phyloP scores from a whole-genome alignment of 2,797 vertebrate species.

The Semotilus atromaculatus region DNA sequence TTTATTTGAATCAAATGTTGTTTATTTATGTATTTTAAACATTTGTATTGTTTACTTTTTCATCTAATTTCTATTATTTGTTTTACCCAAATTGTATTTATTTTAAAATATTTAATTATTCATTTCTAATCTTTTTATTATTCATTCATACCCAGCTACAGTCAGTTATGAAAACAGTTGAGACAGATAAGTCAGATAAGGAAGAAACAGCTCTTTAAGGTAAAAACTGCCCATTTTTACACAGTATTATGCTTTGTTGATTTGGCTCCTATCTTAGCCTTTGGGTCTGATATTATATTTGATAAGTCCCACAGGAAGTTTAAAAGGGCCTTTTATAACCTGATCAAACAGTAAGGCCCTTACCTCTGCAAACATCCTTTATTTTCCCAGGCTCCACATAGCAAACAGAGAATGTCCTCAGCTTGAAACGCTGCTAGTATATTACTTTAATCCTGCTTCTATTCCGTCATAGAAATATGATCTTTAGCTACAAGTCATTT shows the following conservation, averaged over 20 bases:
- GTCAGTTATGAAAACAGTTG: too few relatives aligned
- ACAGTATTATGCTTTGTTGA: neutral
- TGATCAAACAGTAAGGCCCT: constrained; percentile 30
- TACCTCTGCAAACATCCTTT: constrained; percentile 43
- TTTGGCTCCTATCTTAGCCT: constrained; percentile 19
- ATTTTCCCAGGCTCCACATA: constrained; percentile 24
- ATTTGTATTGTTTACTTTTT: neutral
- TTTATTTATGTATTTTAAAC: neutral
- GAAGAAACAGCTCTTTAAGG: neutral
- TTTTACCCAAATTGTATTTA: neutral
- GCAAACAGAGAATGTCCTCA: constrained; percentile 23
- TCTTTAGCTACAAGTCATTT: neutral
- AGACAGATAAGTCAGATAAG: too few relatives aligned
- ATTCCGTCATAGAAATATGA: constrained; percentile 31
- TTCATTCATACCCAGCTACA: neutral
- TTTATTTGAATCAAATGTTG: neutral
- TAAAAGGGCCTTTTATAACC: constrained; percentile 22
- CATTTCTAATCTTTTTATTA: neutral
- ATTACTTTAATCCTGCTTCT: constrained; percentile 28
- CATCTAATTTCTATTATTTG: neutral
- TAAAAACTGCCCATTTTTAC: neutral
- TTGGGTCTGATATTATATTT: neutral
- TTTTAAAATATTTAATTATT: neutral
- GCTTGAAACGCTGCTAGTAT: constrained; percentile 7
- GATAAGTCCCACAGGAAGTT: neutral